Evolutionary conservation across 2,797 vertebrate genomes (phyloP).

Genomic region (Notoglanidium macrostoma): DNA sequence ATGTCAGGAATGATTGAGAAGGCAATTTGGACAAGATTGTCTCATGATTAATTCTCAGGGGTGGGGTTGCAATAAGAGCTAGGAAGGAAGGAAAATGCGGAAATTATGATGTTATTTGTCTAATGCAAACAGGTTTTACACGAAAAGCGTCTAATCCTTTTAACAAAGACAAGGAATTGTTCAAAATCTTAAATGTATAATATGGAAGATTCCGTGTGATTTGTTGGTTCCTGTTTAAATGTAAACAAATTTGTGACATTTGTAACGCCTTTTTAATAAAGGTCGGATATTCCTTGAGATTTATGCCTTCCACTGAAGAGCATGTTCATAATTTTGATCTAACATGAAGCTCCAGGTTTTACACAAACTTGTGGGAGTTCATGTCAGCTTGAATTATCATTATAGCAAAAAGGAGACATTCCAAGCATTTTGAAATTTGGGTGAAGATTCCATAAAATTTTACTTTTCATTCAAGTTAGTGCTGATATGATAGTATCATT

Average conservation of each 20-base stretch:
- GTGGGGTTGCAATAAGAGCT: background rate
- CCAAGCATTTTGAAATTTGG: background rate
- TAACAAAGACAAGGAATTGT: background rate
- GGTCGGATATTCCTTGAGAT: background rate
- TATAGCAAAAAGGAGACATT: background rate
- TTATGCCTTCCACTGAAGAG: background rate
- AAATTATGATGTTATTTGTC: background rate
- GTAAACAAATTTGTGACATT: background rate
- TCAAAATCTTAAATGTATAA: background rate
- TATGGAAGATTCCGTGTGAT: background rate
- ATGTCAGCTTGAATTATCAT: background rate
- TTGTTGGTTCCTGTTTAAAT: background rate
- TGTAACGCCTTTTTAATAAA: background rate
- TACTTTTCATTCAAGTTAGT: too few relatives aligned
- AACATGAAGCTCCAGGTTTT: background rate
- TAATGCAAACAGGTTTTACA: background rate
- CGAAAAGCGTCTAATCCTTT: background rate
- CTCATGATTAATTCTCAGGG: constrained; percentile 36
- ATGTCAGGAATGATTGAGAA: constrained; percentile 68
- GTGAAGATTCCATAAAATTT: background rate
- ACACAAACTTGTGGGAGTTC: background rate
- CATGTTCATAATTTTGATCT: background rate
- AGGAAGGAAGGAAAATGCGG: too few relatives aligned
- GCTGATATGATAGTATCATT: too few relatives aligned
- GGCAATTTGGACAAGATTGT: constrained; percentile 61